These are phyloP conservation scores for Pterophyllum scalare DNA, from an alignment of 2,113 vertebrate genomes.

Conservation along the genomic window DNA sequence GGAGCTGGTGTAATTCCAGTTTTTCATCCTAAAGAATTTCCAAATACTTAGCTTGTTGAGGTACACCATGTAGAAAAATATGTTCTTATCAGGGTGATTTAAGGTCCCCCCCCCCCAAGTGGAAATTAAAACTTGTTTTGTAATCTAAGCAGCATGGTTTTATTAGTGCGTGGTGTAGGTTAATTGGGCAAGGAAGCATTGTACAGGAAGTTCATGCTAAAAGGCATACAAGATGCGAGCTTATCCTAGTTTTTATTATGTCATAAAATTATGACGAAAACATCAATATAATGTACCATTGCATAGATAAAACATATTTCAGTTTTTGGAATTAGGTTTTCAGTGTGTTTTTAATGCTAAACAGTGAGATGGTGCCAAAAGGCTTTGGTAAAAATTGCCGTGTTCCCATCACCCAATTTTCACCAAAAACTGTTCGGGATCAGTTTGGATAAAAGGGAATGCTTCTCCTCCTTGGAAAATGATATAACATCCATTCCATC, in stretches of 20 bases:
- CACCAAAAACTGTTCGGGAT: neutral
- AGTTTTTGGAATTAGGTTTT: neutral
- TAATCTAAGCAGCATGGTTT: neutral
- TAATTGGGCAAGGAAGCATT: neutral
- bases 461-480: neutral
- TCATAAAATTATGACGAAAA: neutral
- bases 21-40: neutral
- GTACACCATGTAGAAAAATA: neutral
- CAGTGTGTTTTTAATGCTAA: neutral
- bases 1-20: neutral
- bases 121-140: neutral
- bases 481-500: neutral
- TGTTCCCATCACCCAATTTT: neutral
- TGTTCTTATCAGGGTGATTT: neutral
- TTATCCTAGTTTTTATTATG: neutral
- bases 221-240: neutral
- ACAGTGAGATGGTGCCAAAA: neutral
- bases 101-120: neutral
- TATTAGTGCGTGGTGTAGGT: neutral
- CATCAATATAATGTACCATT: neutral
- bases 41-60: neutral
- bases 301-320: no score
- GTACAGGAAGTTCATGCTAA: neutral
- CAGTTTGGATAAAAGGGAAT: neutral
- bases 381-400: neutral